Evolutionary conservation across 2,888 invertebrate species (phyloP), one percentile per base, ranked within the genome.

Genomic region (Phyllotreta striolata): DNA sequence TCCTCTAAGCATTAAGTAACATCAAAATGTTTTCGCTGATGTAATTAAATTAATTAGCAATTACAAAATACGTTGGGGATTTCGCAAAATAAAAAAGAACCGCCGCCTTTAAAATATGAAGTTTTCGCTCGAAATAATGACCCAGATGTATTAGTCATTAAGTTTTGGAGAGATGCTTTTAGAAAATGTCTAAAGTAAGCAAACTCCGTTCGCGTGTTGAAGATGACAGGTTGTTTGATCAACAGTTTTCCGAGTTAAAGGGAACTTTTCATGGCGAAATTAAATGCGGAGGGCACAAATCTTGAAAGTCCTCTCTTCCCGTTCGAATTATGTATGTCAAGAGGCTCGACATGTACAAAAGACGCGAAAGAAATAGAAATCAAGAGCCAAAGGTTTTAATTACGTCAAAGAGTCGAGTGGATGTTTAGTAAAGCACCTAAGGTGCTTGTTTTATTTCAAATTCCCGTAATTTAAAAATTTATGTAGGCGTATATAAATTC

Each of bases 181-280:
- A 39, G 52, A 52, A 52, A 52, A 52, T 52, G 52, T 52, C 52
- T 52, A 52, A 52, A 52, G 52, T 52, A 52, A 52, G 52, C 13
- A 52, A 52, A 52, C 52, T 52, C 38, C 52, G 52, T 52, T 52
- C 52, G 52, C 52, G 38, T 52, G 52, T 52, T 52, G 52, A 52
- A 52, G 52, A 52, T 52, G 52, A 52, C 52, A 52, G 52, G 52
- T 52, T 52, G 52, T 52, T 52, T 52, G 52, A 38, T 52, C 52
- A 52, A 52, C 52, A 52, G 52, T 52, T 52, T 52, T 52, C 38
- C 7, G 39, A 52, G 52, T 38, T 38, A 34, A 52, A 38, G 38
- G 39, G 52, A 38, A 52, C 52, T 52, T 52, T 52, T 52, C 52
- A 52, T 38, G 12, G 6, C 14, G 38, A 52, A 52, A 52, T 52